Evolutionary conservation across 2,888 invertebrate species (phyloP), one percentile per base, ranked within the genome.

Genomic region (Hybos culiciformis): DNA sequence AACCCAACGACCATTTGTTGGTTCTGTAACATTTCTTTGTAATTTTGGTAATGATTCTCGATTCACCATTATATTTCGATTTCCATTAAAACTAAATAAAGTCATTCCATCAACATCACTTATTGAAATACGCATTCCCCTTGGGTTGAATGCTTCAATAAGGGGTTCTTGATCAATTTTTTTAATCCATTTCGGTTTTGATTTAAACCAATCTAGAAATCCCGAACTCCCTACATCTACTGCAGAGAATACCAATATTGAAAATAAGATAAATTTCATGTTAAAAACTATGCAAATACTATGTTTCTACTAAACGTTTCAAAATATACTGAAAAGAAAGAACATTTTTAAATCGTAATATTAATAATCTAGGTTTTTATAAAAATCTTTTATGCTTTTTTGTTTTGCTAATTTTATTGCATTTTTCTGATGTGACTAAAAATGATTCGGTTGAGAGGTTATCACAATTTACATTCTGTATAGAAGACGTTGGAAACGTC

Each of bases 41-140:
- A 77, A 54, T n/a, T n/a, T n/a, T n/a, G n/a, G n/a, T n/a, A n/a
- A n/a, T n/a, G n/a, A n/a, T n/a, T n/a, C n/a, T 0, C 75, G 74
- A 8, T 74, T 64, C 66, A 80, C 32, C 21, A 73, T 54, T 76
- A 74, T 46, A 54, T 81, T 81, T 6, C 80, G 62, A 49, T 79
- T 79, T 2, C 75, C 77, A 54, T 81, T 80, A 56, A 77, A 79
- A 1, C 80, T 79, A 50, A 80, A 77, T 15, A 80, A 61, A 32
- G 71, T 66, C 46, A 77, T 39, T 1, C 50, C 50, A 1, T 32
- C 33, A 11, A 23, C 56, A 67, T 70, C 65, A 53, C 65, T 62
- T 31, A 71, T 61, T 20, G 63, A 66, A 12, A 62, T 64, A 24
- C 59, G 50, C 37, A 70, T 56, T 47, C 70, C 70, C 50, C 54